Conservation (phyloP, 2,888 invertebrate species). For the Ryuthela nishihirai region DNA sequence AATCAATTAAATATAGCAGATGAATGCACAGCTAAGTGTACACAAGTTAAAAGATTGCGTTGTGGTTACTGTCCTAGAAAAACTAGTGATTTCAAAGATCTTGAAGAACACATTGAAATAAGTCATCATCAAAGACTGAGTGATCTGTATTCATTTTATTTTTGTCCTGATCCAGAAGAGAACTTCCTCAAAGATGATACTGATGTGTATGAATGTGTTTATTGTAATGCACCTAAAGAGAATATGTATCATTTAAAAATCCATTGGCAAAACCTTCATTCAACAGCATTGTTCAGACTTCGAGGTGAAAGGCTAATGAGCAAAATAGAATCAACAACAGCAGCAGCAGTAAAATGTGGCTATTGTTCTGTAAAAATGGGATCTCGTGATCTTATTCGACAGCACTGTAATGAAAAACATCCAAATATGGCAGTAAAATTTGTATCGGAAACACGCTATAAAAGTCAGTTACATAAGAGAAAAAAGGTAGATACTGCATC, state of each 20-base stretch:
- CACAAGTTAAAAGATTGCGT: slow-evolving; percentile 5
- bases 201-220: slow-evolving; percentile 21
- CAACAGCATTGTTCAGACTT: slow-evolving; percentile 15
- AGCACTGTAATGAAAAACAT: slow-evolving; percentile 3
- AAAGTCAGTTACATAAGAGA: too few species aligned
- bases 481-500: too few species aligned
- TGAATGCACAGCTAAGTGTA: background rate
- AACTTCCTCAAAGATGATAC: background rate
- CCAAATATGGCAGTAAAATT: slow-evolving; percentile 6
- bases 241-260: slow-evolving; percentile 11
- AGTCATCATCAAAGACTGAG: slow-evolving; percentile 7
- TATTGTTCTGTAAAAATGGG: slow-evolving; percentile 15
- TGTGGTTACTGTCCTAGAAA: slow-evolving; percentile 21
- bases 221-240: slow-evolving; percentile 20
- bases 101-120: slow-evolving; percentile 12
- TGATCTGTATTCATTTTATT: slow-evolving; percentile 13
- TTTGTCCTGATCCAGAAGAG: slow-evolving; percentile 7
- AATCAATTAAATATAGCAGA: background rate
- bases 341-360: slow-evolving; percentile 19
- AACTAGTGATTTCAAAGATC: slow-evolving; percentile 2
- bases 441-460: too few species aligned
- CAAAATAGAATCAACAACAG: background rate
- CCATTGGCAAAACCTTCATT: slow-evolving; percentile 21
- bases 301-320: slow-evolving; percentile 1
- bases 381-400: background rate